These are phyloP conservation scores for Andrena flavipes DNA, from an alignment of 2,888 invertebrate genomes.

Conservation along the genomic window DNA sequence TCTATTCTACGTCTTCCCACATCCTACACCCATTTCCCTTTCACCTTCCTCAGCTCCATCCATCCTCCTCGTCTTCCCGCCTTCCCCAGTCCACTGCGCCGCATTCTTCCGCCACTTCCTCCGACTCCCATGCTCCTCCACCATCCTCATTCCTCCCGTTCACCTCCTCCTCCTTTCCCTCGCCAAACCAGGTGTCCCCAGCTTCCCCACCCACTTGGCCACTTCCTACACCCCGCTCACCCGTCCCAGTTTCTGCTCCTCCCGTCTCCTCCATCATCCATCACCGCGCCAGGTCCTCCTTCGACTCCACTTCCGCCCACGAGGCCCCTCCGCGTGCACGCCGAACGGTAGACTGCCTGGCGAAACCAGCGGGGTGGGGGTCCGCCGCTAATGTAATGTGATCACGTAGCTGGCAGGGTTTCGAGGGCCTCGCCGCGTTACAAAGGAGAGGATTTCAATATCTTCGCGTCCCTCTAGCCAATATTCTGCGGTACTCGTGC, in stretches of 20 bases:
- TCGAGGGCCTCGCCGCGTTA: slow-evolving; percentile 42
- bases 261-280: slow-evolving; percentile 12
- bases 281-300: slow-evolving; percentile 24
- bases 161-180: neutral
- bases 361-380: slow-evolving; percentile 11
- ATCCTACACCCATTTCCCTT: neutral
- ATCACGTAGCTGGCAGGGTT: slow-evolving; percentile 55
- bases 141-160: neutral
- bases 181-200: neutral
- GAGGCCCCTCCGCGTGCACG: slow-evolving; percentile 7
- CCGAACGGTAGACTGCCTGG: neutral
- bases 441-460: slow-evolving; percentile 65
- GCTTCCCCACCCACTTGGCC: neutral
- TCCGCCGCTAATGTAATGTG: slow-evolving; percentile 56
- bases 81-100: too few species aligned
- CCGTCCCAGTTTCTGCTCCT: slow-evolving; percentile 5
- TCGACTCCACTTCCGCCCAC: slow-evolving; percentile 6
- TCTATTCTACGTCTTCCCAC: neutral
- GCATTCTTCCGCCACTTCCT: neutral
- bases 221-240: neutral
- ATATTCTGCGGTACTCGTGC: slow-evolving; percentile 62
- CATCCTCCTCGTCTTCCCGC: neutral
- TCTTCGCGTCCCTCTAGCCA: slow-evolving; percentile 48
- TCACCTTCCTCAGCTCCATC: neutral
- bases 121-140: too few species aligned